A percentile compares a stretch with the other conserved stretches of the same genome.
Evolutionary conservation across 2,113 vertebrate genomes (phyloP).

Genomic region (Rhinoderma darwinii): DNA sequence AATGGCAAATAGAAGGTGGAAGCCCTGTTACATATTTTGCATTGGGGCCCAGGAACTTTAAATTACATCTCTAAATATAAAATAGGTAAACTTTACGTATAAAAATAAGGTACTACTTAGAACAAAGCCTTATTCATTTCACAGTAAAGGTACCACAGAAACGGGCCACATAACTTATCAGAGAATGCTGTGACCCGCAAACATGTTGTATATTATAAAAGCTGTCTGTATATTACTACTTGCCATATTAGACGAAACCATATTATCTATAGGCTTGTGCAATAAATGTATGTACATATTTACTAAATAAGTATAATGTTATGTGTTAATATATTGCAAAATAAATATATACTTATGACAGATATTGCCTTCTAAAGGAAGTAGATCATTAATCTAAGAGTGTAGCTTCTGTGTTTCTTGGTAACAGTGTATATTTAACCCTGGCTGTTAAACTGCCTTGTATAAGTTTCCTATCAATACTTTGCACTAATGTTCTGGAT

Average conservation of each 20-base stretch:
- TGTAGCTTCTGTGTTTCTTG: not conserved
- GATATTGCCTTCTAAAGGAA: not conserved
- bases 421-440: slow-evolving; percentile 2
- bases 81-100: no score
- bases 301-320: not conserved
- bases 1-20: no score
- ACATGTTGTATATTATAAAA: not conserved
- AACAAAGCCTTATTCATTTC: no score
- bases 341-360: not conserved
- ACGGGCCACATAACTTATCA: not conserved
- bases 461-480: slow-evolving; percentile 13
- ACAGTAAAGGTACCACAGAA: no score
- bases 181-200: not conserved
- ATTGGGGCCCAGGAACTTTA: no score
- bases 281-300: not conserved
- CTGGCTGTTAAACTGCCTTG: not conserved
- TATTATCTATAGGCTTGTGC: not conserved
- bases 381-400: not conserved
- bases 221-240: not conserved
- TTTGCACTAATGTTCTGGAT: not conserved
- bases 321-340: not conserved
- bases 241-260: not conserved
- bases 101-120: no score
- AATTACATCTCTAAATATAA: no score
- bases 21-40: no score